Percentiles rank a stretch among this genome's conserved stretches.
These are phyloP conservation scores for Herpetotheres cachinnans DNA, from an alignment of 2,113 vertebrate genomes.

Conservation along the genomic window DNA sequence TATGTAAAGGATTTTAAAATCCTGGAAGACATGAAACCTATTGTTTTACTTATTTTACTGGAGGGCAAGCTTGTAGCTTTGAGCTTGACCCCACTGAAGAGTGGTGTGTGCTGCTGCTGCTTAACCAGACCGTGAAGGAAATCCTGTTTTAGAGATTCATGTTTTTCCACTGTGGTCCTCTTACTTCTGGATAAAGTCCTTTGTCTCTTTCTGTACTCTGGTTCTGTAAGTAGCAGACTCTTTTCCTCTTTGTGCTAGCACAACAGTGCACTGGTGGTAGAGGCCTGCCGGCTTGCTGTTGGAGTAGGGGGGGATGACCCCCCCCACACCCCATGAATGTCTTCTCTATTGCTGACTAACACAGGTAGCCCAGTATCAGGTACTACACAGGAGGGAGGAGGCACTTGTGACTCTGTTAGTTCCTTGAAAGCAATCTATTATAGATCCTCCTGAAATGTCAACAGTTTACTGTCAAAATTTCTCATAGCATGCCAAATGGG, in stretches of 20 bases:
- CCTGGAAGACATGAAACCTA: not conserved
- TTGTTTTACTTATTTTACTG: not conserved
- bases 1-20: not conserved
- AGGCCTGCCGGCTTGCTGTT: not conserved
- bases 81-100: not conserved
- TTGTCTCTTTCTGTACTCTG: not conserved
- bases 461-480: not conserved
- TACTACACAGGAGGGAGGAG: not conserved
- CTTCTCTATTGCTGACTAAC: not conserved
- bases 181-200: not conserved
- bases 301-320: not conserved
- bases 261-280: no score
- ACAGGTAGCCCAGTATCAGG: not conserved
- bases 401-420: not conserved
- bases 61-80: not conserved
- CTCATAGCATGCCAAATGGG: not conserved
- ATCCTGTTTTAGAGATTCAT: not conserved
- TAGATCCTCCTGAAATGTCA: not conserved
- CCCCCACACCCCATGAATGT: not conserved
- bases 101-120: not conserved
- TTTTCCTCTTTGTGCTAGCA: not conserved
- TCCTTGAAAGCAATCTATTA: not conserved
- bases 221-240: not conserved
- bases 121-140: not conserved
- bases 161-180: not conserved